A percentile compares a stretch with the other conserved stretches of the same genome.
These are phyloP conservation scores for Cyprinodon variegatus DNA, from an alignment of 2,113 vertebrate species.

Conservation along the genomic window DNA sequence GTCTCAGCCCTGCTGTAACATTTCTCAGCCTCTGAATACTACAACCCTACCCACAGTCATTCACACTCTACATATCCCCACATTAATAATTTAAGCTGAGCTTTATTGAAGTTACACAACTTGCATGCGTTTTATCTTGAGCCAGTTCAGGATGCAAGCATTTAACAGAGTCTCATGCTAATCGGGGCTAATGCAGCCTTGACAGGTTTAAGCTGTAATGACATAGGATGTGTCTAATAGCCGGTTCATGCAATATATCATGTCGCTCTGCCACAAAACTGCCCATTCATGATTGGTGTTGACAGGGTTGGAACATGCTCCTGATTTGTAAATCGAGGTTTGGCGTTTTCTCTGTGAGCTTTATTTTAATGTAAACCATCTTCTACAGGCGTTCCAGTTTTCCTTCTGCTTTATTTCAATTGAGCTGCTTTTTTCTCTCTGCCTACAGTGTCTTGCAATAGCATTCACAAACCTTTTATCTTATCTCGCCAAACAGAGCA, in stretches of 20 bases:
- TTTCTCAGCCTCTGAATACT: constrained; percentile 21
- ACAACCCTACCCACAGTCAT: constrained; percentile 21
- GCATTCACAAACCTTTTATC: too few relatives aligned
- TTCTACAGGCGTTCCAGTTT: neutral
- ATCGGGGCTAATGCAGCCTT: constrained; percentile 52
- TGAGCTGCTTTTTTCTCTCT: neutral
- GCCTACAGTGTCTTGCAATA: neutral
- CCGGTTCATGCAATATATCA: constrained; percentile 36
- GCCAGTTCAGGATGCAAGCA: constrained; percentile 14
- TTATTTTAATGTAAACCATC: neutral
- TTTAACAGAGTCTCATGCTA: constrained; percentile 38
- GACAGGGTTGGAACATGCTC: neutral
- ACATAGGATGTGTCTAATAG: constrained; percentile 28
- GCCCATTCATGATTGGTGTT: neutral
- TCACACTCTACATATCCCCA: constrained; percentile 29
- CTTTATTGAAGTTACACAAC: constrained; percentile 8
- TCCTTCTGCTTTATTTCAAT: neutral
- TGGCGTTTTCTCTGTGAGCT: neutral
- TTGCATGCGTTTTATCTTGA: constrained; percentile 21
- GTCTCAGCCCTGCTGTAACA: neutral
- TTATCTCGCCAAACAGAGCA: too few relatives aligned
- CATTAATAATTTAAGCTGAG: constrained; percentile 26
- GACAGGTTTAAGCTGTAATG: constrained; percentile 55
- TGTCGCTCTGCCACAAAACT: constrained; percentile 23
- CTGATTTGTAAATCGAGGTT: neutral